A percentile compares a stretch with the other conserved stretches of the same genome.
Conservation (phyloP, 2,113 vertebrate species). For the Rhea americana region DNA sequence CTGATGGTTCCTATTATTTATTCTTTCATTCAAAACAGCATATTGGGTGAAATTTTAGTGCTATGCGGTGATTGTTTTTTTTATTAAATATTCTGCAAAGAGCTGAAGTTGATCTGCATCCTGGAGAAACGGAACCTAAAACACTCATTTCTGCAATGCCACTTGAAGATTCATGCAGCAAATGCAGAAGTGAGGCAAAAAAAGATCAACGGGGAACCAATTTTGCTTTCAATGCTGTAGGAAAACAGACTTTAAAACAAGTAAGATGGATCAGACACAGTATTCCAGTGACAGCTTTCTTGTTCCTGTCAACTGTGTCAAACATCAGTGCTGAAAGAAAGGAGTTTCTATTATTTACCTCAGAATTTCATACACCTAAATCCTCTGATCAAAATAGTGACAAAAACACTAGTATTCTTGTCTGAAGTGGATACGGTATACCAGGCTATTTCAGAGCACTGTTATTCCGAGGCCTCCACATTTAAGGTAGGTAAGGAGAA, state of each 20-base stretch:
- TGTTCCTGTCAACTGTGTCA: neutral
- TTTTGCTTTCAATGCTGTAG: neutral
- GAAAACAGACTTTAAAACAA: neutral
- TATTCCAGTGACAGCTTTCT: neutral
- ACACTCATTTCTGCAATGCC: neutral
- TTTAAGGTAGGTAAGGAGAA: neutral
- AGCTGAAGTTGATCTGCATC: neutral
- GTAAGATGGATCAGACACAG: fast-evolving
- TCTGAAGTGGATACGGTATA: fast-evolving
- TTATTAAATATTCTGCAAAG: neutral
- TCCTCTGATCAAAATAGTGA: fast-evolving
- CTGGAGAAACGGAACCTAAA: too few relatives aligned
- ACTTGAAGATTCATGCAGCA: fast-evolving
- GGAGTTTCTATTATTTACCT: fast-evolving
- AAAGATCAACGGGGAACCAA: fast-evolving
- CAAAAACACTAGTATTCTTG: neutral
- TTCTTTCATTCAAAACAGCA: too few relatives aligned
- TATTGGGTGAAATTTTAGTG: neutral
- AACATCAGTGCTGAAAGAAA: neutral
- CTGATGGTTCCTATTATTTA: neutral
- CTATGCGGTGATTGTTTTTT: neutral
- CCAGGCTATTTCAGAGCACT: neutral
- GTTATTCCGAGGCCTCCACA: fast-evolving
- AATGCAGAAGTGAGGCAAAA: fast-evolving
- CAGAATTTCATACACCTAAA: neutral